phyloP scores from a whole-genome alignment of 2,113 vertebrate species.

The Ovibos moschatus region DNA sequence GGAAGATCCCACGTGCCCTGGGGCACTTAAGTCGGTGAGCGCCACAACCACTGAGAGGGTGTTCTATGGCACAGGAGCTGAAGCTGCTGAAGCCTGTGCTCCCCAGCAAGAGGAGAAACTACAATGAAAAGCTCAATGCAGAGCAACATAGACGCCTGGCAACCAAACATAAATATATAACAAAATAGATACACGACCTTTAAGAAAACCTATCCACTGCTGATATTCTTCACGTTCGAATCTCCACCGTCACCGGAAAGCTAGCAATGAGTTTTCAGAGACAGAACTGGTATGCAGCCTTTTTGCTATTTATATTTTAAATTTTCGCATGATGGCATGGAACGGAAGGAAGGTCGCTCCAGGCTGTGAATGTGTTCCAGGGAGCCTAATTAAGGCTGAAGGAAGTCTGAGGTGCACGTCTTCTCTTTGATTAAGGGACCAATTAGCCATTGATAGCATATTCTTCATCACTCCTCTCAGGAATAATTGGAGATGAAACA shows the following conservation, averaged over 20 bases:
- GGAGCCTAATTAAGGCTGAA: not conserved
- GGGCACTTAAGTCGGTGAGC: not conserved
- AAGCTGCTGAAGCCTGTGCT: not conserved
- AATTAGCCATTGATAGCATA: not conserved
- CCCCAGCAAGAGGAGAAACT: not conserved
- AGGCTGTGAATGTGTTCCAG: not conserved
- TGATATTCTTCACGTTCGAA: too few relatives aligned
- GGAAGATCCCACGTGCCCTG: not conserved
- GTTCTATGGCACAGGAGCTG: not conserved
- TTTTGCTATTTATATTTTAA: not conserved
- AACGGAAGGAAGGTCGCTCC: too few relatives aligned
- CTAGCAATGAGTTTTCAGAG: not conserved
- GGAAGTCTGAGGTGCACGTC: not conserved
- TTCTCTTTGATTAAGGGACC: not conserved
- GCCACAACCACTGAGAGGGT: accelerated
- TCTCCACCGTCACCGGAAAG: not conserved
- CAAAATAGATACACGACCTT: not conserved
- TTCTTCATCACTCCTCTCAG: not conserved
- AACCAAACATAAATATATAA: not conserved
- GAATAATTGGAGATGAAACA: not conserved
- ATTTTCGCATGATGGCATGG: not conserved
- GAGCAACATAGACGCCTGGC: not conserved
- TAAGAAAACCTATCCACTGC: too few relatives aligned
- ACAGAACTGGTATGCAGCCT: accelerated
- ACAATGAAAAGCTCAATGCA: not conserved